Conservation (phyloP, 2,888 invertebrate genomes). For the Danaus chrysippus region DNA sequence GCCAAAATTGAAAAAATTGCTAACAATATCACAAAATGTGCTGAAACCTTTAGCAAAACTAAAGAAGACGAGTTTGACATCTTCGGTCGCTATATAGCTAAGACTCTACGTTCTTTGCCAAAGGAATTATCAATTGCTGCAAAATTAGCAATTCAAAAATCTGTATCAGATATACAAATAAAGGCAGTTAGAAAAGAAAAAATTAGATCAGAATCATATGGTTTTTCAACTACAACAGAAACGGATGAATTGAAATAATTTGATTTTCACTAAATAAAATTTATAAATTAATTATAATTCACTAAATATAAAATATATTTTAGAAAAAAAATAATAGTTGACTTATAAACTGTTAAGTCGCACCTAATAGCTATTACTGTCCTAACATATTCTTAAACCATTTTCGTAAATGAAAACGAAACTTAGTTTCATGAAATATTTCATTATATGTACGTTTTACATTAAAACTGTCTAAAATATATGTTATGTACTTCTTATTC, state of each 20-base stretch:
- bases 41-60: background rate
- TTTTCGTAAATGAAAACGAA: too few species aligned
- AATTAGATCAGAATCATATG: background rate
- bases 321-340: too few species aligned
- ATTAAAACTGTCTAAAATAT: too few species aligned
- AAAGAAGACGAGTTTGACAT: constrained; percentile 3
- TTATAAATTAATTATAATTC: too few species aligned
- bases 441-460: too few species aligned
- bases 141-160: background rate
- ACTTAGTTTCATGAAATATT: too few species aligned
- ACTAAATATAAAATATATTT: too few species aligned
- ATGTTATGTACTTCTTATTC: too few species aligned
- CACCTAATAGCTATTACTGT: too few species aligned
- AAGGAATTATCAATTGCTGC: constrained; percentile 2
- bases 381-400: too few species aligned
- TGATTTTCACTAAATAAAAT: background rate
- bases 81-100: background rate
- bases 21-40: background rate
- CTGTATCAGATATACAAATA: constrained; percentile 4
- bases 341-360: too few species aligned
- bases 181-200: background rate
- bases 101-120: background rate
- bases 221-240: background rate
- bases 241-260: background rate
- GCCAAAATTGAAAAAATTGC: constrained; percentile 1